These are phyloP conservation scores for Cantharis rufa DNA, from an alignment of 2,888 invertebrate species.

Conservation along the genomic window DNA sequence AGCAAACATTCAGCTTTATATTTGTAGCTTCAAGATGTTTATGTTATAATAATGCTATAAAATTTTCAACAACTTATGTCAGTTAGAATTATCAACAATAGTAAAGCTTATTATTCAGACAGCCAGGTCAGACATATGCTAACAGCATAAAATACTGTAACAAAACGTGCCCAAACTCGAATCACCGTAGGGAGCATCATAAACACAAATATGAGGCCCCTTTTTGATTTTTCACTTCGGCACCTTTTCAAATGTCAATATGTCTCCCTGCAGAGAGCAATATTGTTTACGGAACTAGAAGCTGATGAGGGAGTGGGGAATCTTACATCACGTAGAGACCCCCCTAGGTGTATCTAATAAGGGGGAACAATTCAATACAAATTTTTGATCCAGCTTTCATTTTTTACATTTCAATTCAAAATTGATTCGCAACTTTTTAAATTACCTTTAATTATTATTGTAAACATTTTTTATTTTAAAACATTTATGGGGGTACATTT, in stretches of 20 bases:
- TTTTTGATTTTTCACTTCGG: constrained; percentile 55
- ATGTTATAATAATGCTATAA: constrained; percentile 3
- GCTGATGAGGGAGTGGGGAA: constrained; percentile 37
- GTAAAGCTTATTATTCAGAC: constrained; percentile 49
- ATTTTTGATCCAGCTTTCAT: constrained; percentile 2
- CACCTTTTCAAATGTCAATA: constrained; percentile 54
- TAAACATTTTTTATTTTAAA: background rate
- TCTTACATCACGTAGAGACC: constrained; percentile 38
- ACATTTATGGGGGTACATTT: background rate
- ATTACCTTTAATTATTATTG: background rate
- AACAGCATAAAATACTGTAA: constrained; percentile 48
- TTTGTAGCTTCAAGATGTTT: constrained; percentile 9
- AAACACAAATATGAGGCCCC: constrained; percentile 54
- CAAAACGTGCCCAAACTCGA: constrained; percentile 55
- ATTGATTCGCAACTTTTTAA: background rate
- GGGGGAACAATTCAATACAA: constrained; percentile 39
- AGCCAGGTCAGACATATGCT: constrained; percentile 49
- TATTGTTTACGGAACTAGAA: constrained; percentile 42
- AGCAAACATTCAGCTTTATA: background rate
- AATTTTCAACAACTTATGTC: constrained; percentile 34
- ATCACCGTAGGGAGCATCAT: constrained; percentile 50
- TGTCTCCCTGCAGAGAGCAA: constrained; percentile 43
- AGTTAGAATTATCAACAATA: constrained; percentile 33
- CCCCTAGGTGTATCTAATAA: constrained; percentile 48
- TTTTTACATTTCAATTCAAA: background rate